Conservation (phyloP, 2,113 vertebrate genomes). For the Hippocampus barbouri region DNA sequence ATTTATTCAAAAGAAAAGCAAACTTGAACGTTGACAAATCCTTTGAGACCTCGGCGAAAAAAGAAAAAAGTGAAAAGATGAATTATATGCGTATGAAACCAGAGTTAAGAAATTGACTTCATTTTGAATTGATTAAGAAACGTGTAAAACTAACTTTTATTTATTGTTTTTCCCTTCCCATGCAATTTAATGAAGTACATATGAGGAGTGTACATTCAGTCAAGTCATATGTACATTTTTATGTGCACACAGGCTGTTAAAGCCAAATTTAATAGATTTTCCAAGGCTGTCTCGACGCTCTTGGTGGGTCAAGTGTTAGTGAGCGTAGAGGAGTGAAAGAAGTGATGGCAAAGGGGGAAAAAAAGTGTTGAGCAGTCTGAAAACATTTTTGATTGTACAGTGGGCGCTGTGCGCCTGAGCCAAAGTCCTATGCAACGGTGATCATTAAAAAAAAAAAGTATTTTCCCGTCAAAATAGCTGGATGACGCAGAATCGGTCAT, state of each 20-base stretch:
- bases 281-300: constrained; percentile 64
- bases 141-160: background rate
- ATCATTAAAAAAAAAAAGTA: constrained; percentile 72
- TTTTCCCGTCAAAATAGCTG: constrained; percentile 64
- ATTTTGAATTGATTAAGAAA: no score
- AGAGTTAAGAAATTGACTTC: no score
- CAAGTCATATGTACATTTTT: constrained; percentile 48
- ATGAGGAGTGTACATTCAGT: constrained; percentile 11
- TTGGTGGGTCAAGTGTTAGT: constrained; percentile 67
- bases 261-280: constrained; percentile 75
- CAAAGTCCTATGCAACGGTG: constrained; percentile 60
- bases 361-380: constrained; percentile 65
- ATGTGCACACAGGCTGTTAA: constrained; percentile 54
- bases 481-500: constrained; percentile 73
- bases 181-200: background rate
- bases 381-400: constrained; percentile 72
- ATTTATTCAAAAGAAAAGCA: background rate
- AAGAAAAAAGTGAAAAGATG: no score
- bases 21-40: no score
- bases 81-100: no score
- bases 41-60: no score
- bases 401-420: constrained; percentile 62
- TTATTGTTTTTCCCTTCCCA: no score
- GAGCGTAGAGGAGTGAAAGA: constrained; percentile 29
- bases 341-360: constrained; percentile 26